Evolutionary conservation across 2,888 invertebrate genomes (phyloP).

Genomic region (Adelognathus sp.): DNA sequence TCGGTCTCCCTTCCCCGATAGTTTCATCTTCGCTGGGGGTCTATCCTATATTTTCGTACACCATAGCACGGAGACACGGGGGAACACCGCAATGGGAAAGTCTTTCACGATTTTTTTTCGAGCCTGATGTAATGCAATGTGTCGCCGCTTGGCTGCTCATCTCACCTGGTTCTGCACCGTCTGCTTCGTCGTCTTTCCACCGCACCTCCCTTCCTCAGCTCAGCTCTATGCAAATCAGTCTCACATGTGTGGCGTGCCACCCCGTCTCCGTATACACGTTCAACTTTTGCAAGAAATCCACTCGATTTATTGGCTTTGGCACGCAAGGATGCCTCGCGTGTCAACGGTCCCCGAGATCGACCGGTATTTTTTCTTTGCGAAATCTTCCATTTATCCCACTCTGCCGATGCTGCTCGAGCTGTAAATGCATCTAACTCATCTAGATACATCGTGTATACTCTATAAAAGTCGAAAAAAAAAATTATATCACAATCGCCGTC

Average conservation of each 20-base stretch:
- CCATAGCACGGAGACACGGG: background rate
- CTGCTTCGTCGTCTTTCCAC: constrained; percentile 17
- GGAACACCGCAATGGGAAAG: constrained; percentile 72
- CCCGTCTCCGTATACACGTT: constrained; percentile 1
- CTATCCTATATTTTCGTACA: constrained; percentile 65
- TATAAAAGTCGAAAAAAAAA: no score
- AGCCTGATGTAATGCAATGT: constrained; percentile 40
- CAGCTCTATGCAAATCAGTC: constrained; percentile 78
- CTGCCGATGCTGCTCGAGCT: background rate
- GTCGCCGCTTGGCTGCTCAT: constrained; percentile 39
- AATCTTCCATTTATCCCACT: background rate
- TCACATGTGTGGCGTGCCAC: background rate
- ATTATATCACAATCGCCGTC: no score
- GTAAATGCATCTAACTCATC: background rate
- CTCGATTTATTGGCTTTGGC: constrained; percentile 72
- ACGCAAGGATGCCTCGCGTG: constrained; percentile 61
- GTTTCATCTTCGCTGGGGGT: constrained; percentile 74
- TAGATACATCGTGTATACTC: no score
- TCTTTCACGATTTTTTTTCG: constrained; percentile 65
- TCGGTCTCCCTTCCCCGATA: constrained; percentile 32
- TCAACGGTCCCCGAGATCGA: constrained; percentile 20
- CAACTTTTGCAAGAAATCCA: constrained; percentile 54
- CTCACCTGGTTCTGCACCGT: constrained; percentile 56
- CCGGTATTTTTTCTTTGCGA: background rate
- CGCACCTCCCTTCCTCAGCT: constrained; percentile 45